A percentile compares a stretch with the other conserved stretches of the same genome.
phyloP scores from a whole-genome alignment of 2,888 invertebrate genomes.

The Xanthorhoe designata region DNA sequence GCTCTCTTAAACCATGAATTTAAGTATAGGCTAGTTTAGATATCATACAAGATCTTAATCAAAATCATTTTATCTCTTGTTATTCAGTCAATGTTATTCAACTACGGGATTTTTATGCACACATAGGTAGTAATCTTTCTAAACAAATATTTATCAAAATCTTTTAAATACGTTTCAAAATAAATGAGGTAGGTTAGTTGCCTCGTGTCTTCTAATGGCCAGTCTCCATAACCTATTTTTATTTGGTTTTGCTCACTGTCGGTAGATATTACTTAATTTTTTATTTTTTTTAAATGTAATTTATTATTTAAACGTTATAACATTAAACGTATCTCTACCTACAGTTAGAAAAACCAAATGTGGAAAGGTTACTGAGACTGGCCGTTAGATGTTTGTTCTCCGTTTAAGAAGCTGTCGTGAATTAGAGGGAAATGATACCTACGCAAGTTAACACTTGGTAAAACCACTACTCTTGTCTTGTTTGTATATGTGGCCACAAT shows the following conservation, averaged over 20 bases:
- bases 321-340: too few relatives aligned
- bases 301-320: too few relatives aligned
- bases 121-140: background rate
- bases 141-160: background rate
- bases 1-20: too few relatives aligned
- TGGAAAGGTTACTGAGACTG: too few relatives aligned
- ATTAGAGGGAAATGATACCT: constrained; percentile 13
- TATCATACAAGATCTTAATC: too few relatives aligned
- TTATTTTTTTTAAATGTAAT: too few relatives aligned
- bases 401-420: constrained; percentile 23
- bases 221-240: too few relatives aligned
- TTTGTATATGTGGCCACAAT: background rate
- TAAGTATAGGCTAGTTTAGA: too few relatives aligned
- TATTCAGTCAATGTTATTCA: background rate
- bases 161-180: background rate
- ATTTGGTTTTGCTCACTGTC: too few relatives aligned
- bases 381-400: background rate
- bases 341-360: too few relatives aligned
- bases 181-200: background rate
- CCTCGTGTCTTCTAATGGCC: background rate
- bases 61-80: too few relatives aligned
- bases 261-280: too few relatives aligned
- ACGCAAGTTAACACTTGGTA: constrained; percentile 1
- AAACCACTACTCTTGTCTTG: background rate
- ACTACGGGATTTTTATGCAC: background rate